Evolutionary conservation across 2,797 vertebrate genomes (phyloP), one percentile per base, ranked within the genome.

Genomic region (Sphenopsis melanotis): DNA sequence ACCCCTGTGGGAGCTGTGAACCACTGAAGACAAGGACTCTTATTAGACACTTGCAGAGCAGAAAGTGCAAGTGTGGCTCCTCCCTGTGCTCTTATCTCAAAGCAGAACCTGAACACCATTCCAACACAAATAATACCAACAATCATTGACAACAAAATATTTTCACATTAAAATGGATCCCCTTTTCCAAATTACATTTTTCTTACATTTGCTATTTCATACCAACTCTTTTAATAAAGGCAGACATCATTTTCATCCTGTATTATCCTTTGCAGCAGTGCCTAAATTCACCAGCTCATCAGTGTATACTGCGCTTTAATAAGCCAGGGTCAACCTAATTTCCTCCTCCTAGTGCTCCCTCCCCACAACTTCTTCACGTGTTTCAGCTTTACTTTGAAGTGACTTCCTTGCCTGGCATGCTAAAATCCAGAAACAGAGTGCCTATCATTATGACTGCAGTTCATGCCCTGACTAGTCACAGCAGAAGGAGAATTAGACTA

Each of bases 361-460:
- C 71, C 75, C 49, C 20, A 50, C 56, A 82, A 64, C 46, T 44
- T 41, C 65, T 94, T 93, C 92, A 94, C 11, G 3, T 94, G 92
- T 86, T 96, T 93, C 92, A 94, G 85, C 76, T 94, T 95, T 93
- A 39, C 94, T 94, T 96, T 96, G 87, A 95, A 96, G 65, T 88
- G 36, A 90, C 92, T 95, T 95, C 89, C 94, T 95, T 88, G 89
- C 89, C 72, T 90, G 79, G 84, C 87, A 96, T 91, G 63, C 63
- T 86, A 52, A 96, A 95, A 95, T 79, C 70, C 72, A 95, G 87
- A 87, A 94, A 92, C 55, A 86, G 71, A 89, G 72, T 78, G 53
- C 82, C 76, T 95, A 77, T 75, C 89, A 75, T 83, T 94, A 87
- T 65, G 50, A 68, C 61, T 86, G 56, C 60, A 91, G 94, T 95